Conservation (phyloP, 2,113 vertebrate species). For the Falco punctatus region DNA sequence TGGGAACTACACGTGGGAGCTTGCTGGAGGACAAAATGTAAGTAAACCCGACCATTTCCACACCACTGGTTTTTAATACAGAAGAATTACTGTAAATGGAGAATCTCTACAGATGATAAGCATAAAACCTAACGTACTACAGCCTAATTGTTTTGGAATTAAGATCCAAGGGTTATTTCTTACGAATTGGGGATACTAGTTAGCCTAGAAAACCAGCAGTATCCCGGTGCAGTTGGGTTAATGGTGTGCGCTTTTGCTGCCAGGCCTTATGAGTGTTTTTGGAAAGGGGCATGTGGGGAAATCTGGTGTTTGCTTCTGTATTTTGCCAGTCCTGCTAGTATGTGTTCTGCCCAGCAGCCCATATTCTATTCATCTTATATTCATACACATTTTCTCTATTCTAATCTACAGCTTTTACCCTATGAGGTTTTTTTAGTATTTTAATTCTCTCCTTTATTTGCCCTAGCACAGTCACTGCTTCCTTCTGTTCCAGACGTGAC, state of each 20-base stretch:
- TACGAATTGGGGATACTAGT: neutral
- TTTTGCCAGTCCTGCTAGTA: neutral
- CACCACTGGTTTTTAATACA: neutral
- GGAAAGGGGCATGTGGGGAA: neutral
- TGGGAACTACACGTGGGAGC: slow-evolving; percentile 90
- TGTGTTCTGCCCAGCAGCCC: neutral
- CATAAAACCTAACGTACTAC: accelerated
- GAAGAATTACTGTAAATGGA: neutral
- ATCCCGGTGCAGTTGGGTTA: neutral
- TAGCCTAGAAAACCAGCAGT: neutral
- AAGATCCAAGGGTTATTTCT: neutral
- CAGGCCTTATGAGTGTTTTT: neutral
- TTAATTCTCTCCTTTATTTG: neutral
- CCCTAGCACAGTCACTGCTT: neutral
- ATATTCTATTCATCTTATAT: neutral
- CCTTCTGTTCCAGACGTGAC: neutral
- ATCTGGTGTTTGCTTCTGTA: neutral
- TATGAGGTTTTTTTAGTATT: neutral
- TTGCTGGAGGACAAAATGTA: slow-evolving; percentile 88
- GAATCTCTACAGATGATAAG: neutral
- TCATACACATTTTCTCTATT: neutral
- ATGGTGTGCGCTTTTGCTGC: neutral
- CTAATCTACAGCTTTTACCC: neutral
- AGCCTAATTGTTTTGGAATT: neutral
- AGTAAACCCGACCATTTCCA: neutral